Evolutionary conservation across 2,113 vertebrate species (phyloP).

Genomic region (Sinosuthora webbiana): DNA sequence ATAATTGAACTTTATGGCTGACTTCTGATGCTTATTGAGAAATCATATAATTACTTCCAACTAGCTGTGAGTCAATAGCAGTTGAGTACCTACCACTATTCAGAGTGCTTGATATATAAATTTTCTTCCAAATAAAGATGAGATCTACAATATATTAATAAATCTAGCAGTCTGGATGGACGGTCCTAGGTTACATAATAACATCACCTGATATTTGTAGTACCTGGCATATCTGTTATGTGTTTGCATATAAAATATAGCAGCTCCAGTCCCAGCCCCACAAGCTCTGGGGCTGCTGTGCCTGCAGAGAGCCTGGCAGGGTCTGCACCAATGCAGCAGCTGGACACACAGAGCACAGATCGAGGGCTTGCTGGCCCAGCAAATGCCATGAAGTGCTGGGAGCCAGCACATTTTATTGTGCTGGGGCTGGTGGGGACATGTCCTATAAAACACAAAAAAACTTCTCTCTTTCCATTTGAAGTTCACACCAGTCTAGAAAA

Average conservation of each 20-base stretch:
- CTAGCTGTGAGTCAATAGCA: conserved; percentile 5
- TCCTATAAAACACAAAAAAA: background rate
- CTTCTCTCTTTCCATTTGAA: background rate
- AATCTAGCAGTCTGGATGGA: background rate
- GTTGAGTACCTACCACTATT: background rate
- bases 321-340: background rate
- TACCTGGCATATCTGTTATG: background rate
- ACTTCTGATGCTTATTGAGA: conserved; percentile 55
- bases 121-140: background rate
- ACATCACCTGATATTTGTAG: background rate
- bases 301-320: background rate
- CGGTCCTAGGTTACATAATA: background rate
- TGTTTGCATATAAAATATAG: background rate
- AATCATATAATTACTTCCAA: conserved; percentile 55
- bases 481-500: background rate
- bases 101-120: background rate
- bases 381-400: background rate
- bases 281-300: background rate
- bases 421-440: background rate
- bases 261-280: background rate
- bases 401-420: background rate
- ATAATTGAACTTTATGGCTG: conserved; percentile 55
- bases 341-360: background rate
- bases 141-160: background rate
- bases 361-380: background rate